A percentile compares a stretch with the other conserved stretches of the same genome.
phyloP scores from a whole-genome alignment of 2,888 invertebrate species.

The Nyleta sp. region DNA sequence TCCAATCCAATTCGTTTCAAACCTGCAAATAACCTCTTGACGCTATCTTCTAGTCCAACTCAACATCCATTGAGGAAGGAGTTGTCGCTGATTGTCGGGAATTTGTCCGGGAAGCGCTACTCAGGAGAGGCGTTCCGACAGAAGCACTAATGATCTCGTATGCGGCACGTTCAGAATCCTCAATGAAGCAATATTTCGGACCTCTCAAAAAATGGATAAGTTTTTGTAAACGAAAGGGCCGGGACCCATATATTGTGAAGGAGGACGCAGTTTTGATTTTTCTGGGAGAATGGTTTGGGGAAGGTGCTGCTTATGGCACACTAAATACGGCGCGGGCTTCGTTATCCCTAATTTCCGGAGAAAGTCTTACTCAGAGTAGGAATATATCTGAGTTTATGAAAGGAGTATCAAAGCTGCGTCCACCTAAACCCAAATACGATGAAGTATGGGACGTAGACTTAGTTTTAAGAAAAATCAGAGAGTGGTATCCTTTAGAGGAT shows the following conservation, averaged over 20 bases:
- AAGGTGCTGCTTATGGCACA: neutral
- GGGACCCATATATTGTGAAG: neutral
- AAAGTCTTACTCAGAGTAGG: neutral
- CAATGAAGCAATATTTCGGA: neutral
- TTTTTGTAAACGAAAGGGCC: slow-evolving; percentile 37
- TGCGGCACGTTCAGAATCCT: neutral
- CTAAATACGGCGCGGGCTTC: neutral
- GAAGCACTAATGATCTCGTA: slow-evolving; percentile 40
- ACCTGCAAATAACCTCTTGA: slow-evolving; percentile 65
- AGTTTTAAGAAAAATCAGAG: neutral
- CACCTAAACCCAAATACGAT: neutral
- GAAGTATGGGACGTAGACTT: slow-evolving; percentile 6
- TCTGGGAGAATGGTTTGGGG: slow-evolving; percentile 11
- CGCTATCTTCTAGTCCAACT: slow-evolving; percentile 65
- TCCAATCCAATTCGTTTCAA: slow-evolving; percentile 59
- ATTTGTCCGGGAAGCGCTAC: slow-evolving; percentile 64
- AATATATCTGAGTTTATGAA: neutral
- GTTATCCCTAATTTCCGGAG: neutral
- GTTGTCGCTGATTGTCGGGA: slow-evolving; percentile 69
- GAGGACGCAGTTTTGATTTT: slow-evolving; percentile 29
- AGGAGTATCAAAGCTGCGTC: slow-evolving; percentile 4
- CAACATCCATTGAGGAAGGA: slow-evolving; percentile 66
- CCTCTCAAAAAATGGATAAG: slow-evolving; percentile 64
- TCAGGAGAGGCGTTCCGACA: slow-evolving; percentile 8
- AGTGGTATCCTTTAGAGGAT: neutral